These are phyloP conservation scores for Bungarus multicinctus DNA, from an alignment of 2,113 vertebrate genomes.

Conservation along the genomic window DNA sequence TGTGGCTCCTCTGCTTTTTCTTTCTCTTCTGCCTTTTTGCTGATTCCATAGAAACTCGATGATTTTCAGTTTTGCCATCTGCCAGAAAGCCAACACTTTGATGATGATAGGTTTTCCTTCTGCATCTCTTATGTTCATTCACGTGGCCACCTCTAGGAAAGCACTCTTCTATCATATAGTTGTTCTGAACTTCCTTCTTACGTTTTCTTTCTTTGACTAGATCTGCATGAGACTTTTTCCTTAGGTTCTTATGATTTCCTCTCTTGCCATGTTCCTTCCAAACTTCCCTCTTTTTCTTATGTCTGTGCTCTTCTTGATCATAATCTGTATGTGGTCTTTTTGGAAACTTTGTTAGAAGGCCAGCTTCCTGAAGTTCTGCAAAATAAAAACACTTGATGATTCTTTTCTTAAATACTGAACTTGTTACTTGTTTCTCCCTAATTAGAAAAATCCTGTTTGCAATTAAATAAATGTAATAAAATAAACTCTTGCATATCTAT, in stretches of 20 bases:
- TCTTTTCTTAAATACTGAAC: background rate
- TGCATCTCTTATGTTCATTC: slow-evolving; percentile 16
- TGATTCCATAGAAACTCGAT: slow-evolving; percentile 29
- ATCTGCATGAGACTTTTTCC: background rate
- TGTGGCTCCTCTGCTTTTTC: slow-evolving; percentile 44
- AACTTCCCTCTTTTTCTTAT: slow-evolving; percentile 44
- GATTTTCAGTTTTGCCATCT: background rate
- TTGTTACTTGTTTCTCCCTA: background rate
- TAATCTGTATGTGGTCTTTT: slow-evolving; percentile 1
- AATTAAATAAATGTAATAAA: background rate
- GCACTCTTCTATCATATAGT: slow-evolving; percentile 15
- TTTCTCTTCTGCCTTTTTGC: slow-evolving; percentile 48
- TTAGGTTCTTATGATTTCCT: slow-evolving; percentile 16
- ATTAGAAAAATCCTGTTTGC: background rate
- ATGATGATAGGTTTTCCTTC: background rate
- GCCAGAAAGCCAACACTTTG: slow-evolving; percentile 8
- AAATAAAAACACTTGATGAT: slow-evolving; percentile 40
- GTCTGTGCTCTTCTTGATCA: background rate
- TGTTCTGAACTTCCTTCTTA: slow-evolving; percentile 7
- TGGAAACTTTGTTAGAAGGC: slow-evolving; percentile 55
- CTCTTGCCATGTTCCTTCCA: slow-evolving; percentile 33
- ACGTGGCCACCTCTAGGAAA: slow-evolving; percentile 60
- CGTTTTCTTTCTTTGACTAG: slow-evolving; percentile 13
- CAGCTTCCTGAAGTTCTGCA: slow-evolving; percentile 72
- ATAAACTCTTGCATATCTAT: background rate